Percentiles rank a stretch among this genome's conserved stretches.
Evolutionary conservation across 2,888 invertebrate genomes (phyloP).

Genomic region (Gastracanthus pulcherrimus): DNA sequence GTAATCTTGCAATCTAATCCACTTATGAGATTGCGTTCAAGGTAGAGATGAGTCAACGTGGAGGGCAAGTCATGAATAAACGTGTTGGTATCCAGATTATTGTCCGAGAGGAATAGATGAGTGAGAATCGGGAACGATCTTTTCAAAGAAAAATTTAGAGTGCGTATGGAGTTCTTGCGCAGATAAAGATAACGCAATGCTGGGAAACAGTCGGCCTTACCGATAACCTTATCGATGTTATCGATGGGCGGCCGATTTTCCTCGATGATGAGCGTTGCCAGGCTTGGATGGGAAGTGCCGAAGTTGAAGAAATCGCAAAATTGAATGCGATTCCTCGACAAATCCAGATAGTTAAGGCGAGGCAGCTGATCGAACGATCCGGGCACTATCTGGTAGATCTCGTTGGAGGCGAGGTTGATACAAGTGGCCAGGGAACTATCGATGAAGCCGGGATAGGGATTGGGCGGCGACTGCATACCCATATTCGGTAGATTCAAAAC

Average conservation of each 20-base stretch:
- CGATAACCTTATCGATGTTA: slow-evolving; percentile 53
- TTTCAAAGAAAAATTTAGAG: slow-evolving; percentile 61
- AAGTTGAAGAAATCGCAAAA: slow-evolving; percentile 66
- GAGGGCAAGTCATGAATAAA: slow-evolving; percentile 62
- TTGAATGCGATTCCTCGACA: slow-evolving; percentile 68
- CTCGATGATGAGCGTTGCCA: slow-evolving; percentile 65
- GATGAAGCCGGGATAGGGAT: slow-evolving; percentile 62
- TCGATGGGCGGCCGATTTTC: slow-evolving; percentile 63
- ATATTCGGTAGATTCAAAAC: slow-evolving; percentile 62
- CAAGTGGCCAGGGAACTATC: slow-evolving; percentile 64
- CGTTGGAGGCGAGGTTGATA: slow-evolving; percentile 64
- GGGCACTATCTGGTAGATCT: slow-evolving; percentile 61
- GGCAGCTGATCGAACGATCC: slow-evolving; percentile 65
- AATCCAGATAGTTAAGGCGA: slow-evolving; percentile 66
- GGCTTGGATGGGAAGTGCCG: slow-evolving; percentile 60
- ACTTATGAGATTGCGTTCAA: slow-evolving; percentile 65
- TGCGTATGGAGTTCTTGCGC: slow-evolving; percentile 63
- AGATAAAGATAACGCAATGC: slow-evolving; percentile 66
- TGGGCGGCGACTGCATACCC: slow-evolving; percentile 54
- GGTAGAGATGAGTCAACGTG: slow-evolving; percentile 66
- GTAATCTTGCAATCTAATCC: slow-evolving; percentile 61
- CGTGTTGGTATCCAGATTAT: slow-evolving; percentile 62
- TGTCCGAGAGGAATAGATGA: slow-evolving; percentile 68
- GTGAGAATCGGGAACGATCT: slow-evolving; percentile 65
- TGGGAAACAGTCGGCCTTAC: slow-evolving; percentile 64